phyloP scores from a whole-genome alignment of 2,113 vertebrate species.

The Todiramphus chloris region DNA sequence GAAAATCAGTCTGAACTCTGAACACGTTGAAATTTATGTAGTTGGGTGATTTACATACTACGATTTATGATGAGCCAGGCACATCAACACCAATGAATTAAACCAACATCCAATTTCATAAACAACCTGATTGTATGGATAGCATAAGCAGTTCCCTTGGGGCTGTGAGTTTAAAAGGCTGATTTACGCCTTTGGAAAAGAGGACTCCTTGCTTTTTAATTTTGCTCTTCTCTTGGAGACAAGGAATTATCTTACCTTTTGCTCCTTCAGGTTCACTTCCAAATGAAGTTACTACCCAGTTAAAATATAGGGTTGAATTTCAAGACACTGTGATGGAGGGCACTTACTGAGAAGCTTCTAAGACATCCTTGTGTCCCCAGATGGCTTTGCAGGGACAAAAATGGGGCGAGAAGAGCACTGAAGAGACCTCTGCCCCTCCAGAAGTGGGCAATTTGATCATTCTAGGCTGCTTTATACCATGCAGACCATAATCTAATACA shows the following conservation, averaged over 20 bases:
- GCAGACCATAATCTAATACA: not conserved
- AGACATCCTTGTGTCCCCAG: not conserved
- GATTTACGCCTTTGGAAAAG: not conserved
- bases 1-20: not conserved
- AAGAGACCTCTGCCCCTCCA: not conserved
- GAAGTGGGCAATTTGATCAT: not conserved
- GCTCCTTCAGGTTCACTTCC: not conserved
- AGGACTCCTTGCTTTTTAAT: not conserved
- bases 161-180: not conserved
- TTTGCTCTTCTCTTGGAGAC: not conserved
- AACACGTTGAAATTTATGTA: not conserved
- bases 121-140: not conserved
- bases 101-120: conserved; percentile 23
- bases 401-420: not conserved
- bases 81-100: not conserved
- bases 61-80: conserved; percentile 10
- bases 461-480: not conserved
- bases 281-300: not conserved
- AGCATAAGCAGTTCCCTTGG: not conserved
- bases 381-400: not conserved
- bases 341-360: not conserved
- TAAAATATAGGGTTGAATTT: not conserved
- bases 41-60: not conserved
- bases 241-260: not conserved
- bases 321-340: not conserved